Evolutionary conservation across 2,888 invertebrate genomes (phyloP).

Genomic region (Ferrisia virgata): DNA sequence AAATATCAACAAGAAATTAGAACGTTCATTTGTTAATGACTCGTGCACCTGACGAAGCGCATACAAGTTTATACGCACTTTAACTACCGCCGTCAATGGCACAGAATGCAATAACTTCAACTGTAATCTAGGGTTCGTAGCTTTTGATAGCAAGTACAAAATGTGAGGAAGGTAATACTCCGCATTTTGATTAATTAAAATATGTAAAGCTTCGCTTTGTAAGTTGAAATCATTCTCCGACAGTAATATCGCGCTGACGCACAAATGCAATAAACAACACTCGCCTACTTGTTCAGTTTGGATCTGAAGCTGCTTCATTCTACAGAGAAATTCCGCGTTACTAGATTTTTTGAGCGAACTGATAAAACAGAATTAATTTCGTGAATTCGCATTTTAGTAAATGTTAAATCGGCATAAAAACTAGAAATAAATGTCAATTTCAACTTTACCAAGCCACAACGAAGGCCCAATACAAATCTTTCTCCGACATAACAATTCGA

Average conservation of each 20-base stretch:
- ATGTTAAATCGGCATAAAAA: too few species aligned
- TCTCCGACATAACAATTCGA: neutral
- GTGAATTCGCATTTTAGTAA: too few species aligned
- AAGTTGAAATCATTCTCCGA: neutral
- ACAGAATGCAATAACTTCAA: constrained; percentile 1
- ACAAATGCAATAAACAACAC: neutral
- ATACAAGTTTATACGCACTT: neutral
- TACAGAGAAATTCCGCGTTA: neutral
- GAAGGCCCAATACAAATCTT: neutral
- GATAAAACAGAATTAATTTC: neutral
- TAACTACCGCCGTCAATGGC: constrained; percentile 7
- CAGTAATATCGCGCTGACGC: constrained; percentile 3
- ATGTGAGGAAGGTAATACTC: constrained; percentile 19
- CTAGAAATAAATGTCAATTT: neutral
- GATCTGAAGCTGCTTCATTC: neutral
- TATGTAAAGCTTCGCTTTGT: neutral
- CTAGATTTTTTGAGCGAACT: neutral
- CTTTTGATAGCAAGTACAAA: neutral
- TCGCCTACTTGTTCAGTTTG: neutral
- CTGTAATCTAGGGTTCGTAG: neutral
- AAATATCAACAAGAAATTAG: neutral
- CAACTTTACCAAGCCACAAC: neutral
- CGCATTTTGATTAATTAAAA: neutral
- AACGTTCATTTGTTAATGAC: too few species aligned
- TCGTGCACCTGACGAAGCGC: too few species aligned